These are phyloP conservation scores for Oryzaephilus surinamensis DNA, from an alignment of 1,140 invertebrate genomes.

Conservation along the genomic window DNA sequence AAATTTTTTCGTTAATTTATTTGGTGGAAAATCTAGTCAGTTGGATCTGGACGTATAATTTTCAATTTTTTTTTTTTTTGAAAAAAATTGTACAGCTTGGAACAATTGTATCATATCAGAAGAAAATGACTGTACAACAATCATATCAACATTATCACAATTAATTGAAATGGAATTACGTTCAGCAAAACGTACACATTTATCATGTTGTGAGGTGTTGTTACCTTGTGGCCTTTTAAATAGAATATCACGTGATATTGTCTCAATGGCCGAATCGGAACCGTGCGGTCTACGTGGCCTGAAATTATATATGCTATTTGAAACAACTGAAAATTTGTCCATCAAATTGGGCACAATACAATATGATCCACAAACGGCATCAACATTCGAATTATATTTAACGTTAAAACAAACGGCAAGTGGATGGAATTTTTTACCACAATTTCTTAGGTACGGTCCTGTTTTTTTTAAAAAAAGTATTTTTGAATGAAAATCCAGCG, in stretches of 20 bases:
- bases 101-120: no score
- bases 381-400: slow-evolving; percentile 75
- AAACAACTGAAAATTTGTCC: slow-evolving; percentile 49
- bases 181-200: slow-evolving; percentile 63
- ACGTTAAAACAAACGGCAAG: slow-evolving; percentile 70
- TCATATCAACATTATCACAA: no score
- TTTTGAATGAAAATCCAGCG: slow-evolving; percentile 3
- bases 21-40: no score
- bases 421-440: slow-evolving; percentile 71
- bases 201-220: slow-evolving; percentile 69
- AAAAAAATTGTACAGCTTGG: no score
- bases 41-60: no score
- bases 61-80: no score
- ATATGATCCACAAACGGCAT: slow-evolving; percentile 68
- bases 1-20: no score
- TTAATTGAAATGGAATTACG: slow-evolving; percentile 63
- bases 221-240: slow-evolving; percentile 66
- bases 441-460: slow-evolving; percentile 62
- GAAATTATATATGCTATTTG: slow-evolving; percentile 64
- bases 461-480: slow-evolving; percentile 10
- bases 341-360: slow-evolving; percentile 54
- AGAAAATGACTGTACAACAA: no score
- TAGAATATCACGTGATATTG: slow-evolving; percentile 61
- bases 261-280: slow-evolving; percentile 70
- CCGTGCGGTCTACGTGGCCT: slow-evolving; percentile 73